Percentiles rank a stretch among this genome's conserved stretches.
Conservation (phyloP, 2,888 invertebrate species). For the Caenorhabditis sp. region DNA sequence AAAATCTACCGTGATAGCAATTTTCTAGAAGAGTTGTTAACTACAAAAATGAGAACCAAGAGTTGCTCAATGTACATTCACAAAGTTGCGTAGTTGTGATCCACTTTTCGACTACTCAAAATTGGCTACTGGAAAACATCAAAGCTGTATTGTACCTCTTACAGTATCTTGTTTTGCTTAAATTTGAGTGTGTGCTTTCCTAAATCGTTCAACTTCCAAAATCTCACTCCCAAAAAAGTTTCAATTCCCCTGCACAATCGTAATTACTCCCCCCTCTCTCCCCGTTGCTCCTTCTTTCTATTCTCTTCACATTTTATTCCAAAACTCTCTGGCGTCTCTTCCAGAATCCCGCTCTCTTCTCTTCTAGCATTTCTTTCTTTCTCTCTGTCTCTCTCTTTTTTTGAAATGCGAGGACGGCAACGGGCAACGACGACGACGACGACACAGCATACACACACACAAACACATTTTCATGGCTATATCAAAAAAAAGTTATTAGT, state of each 20-base stretch:
- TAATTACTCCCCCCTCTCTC: constrained; percentile 32
- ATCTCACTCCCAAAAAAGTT: constrained; percentile 5
- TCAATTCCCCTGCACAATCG: constrained; percentile 33
- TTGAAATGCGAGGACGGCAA: constrained; percentile 1
- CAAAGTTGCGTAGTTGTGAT: too few relatives aligned
- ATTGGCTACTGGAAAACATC: too few relatives aligned
- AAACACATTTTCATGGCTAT: constrained; percentile 51
- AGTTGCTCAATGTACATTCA: too few relatives aligned
- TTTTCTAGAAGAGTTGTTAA: too few relatives aligned
- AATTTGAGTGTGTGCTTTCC: too few relatives aligned
- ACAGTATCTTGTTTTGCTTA: too few relatives aligned
- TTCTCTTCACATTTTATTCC: constrained; percentile 12
- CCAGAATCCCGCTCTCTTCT: neutral
- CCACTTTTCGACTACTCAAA: too few relatives aligned
- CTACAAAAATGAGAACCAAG: too few relatives aligned
- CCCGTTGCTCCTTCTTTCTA: constrained; percentile 32
- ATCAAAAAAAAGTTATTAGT: constrained; percentile 58
- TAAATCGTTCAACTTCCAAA: neutral
- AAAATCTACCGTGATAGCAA: too few relatives aligned
- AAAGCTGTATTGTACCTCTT: too few relatives aligned
- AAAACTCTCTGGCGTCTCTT: constrained; percentile 10
- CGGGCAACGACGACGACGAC: neutral
- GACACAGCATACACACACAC: constrained; percentile 45
- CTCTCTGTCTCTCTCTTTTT: neutral
- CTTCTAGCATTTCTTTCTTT: neutral